These are phyloP conservation scores for Odontothrips loti DNA, from an alignment of 2,888 invertebrate genomes.

Conservation along the genomic window DNA sequence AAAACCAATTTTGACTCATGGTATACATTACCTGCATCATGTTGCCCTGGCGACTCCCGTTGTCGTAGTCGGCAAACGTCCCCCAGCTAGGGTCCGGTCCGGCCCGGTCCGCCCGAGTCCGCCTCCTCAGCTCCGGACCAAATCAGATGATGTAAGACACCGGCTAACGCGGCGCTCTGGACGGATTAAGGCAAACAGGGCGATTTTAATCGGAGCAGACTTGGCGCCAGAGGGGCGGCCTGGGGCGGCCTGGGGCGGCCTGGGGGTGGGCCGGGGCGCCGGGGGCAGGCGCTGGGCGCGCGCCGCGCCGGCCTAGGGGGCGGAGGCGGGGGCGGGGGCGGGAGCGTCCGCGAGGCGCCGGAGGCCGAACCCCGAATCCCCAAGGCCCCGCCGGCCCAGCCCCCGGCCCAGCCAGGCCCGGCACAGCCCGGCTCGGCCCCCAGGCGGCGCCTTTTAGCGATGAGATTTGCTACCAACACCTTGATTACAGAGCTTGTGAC, in stretches of 20 bases:
- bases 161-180: neutral
- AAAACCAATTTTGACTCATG: too few species aligned
- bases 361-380: neutral
- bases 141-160: neutral
- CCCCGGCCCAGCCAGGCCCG: neutral
- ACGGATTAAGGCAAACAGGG: neutral
- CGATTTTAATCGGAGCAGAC: neutral
- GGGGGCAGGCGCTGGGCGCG: constrained; percentile 8
- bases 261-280: constrained; percentile 6
- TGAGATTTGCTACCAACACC: constrained; percentile 22
- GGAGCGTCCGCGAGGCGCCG: constrained; percentile 16
- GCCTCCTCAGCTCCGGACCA: too few species aligned
- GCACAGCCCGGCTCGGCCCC: neutral
- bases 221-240: constrained; percentile 9
- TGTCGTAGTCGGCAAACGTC: too few species aligned
- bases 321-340: constrained; percentile 11
- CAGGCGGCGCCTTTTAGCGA: constrained; percentile 10
- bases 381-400: neutral
- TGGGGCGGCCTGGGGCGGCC: neutral
- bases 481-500: constrained; percentile 19
- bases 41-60: too few species aligned
- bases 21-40: too few species aligned
- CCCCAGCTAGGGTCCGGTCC: too few species aligned
- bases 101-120: too few species aligned
- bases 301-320: constrained; percentile 16